Evolutionary conservation across 2,888 invertebrate species (phyloP), one percentile per base, ranked within the genome.

Genomic region (Rhagonycha fulva): DNA sequence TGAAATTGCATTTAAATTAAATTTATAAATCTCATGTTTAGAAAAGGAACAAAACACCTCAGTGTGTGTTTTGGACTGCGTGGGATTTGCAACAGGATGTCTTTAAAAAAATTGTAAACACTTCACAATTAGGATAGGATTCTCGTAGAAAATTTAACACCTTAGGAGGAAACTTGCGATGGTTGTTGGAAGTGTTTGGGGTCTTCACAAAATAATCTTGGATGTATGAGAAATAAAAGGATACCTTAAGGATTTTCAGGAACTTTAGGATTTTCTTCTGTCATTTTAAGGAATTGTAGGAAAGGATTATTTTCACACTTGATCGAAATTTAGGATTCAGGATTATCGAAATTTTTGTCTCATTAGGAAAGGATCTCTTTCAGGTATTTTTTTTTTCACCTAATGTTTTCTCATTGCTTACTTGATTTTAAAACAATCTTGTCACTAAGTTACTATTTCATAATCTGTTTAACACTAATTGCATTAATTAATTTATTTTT

Each of bases 361-460:
- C 67, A 68, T 71, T 71, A 71, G 69, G 68, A 70, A 69, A 61
- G 77, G 77, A 77, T 74, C 74, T 69, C 74, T 72, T 73, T 71
- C 62, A 77, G 77, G 77, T 77, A 77, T 77, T 77, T 72, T 68
- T 19, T 30, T 70, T 67, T 70, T 74, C 70, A 69, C 63, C 26
- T 66, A 24, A 69, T 72, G 71, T 71, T 77, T 77, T 67, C 67
- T 66, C 63, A 68, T 74, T 77, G 72, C 71, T 76, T 77, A 66
- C 62, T 72, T 68, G 66, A 66, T 70, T 71, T 76, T 72, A 75
- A 74, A 75, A 62, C 47, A 47, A 30, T 61, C 28, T 72, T 76
- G 70, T 71, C 68, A 74, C 71, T 76, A 76, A 74, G 76, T 74
- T 68, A 71, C 71, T 70, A 74, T 76, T 73, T 71, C 67, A 24